Percentiles rank a stretch among this genome's conserved stretches.
Evolutionary conservation across 2,888 invertebrate species (phyloP).

Genomic region (Taphrorychus bicolor): DNA sequence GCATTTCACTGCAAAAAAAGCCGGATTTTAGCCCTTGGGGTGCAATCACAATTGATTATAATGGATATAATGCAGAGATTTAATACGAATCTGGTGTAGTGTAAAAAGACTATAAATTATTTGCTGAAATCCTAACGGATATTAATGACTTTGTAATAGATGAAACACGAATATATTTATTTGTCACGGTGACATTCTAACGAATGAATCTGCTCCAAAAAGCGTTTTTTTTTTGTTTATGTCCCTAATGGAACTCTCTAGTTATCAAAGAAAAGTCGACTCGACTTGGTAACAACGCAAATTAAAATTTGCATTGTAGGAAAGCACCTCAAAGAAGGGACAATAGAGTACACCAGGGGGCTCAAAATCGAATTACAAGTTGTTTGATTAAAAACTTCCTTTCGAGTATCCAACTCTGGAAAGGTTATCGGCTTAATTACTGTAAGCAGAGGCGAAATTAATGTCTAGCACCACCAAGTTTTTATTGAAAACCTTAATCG

Average conservation of each 20-base stretch:
- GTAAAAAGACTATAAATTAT: slow-evolving; percentile 27
- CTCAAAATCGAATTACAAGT: slow-evolving; percentile 31
- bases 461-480: not conserved
- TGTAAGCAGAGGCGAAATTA: not conserved
- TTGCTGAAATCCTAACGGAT: slow-evolving; percentile 28
- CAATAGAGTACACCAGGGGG: not conserved
- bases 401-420: slow-evolving; percentile 6
- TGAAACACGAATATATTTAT: not conserved
- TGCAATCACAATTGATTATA: slow-evolving; percentile 24
- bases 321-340: not conserved
- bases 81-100: slow-evolving; percentile 26
- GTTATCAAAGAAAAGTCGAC: too few species aligned
- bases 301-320: not conserved
- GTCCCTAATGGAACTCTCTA: not conserved
- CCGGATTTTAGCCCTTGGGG: slow-evolving; percentile 1
- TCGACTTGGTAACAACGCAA: slow-evolving; percentile 2
- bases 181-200: not conserved
- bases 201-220: not conserved
- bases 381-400: slow-evolving; percentile 40
- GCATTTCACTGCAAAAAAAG: slow-evolving; percentile 3
- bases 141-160: slow-evolving; percentile 31
- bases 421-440: not conserved
- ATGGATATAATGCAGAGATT: slow-evolving; percentile 27
- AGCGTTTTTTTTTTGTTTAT: not conserved
- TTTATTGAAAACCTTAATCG: not conserved